Percentiles rank a stretch among this genome's conserved stretches.
Evolutionary conservation across 2,797 vertebrate genomes (phyloP).

Genomic region (Taenioides sp.): DNA sequence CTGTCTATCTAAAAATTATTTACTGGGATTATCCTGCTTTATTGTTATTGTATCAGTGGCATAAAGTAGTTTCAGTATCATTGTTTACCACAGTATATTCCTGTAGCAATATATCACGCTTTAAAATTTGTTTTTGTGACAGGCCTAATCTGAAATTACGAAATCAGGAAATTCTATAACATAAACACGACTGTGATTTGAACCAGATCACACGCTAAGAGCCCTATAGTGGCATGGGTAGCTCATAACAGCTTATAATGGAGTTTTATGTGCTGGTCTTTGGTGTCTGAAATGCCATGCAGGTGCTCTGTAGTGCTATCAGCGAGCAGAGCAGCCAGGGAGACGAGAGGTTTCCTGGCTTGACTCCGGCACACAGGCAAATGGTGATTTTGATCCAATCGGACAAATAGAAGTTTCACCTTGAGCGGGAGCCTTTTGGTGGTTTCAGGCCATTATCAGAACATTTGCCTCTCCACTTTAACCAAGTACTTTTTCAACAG

Average conservation of each 20-base stretch:
- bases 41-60: too few relatives aligned
- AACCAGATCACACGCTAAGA: conserved; percentile 28
- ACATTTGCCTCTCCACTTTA: conserved; percentile 5
- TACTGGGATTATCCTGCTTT: too few relatives aligned
- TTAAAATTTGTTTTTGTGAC: too few relatives aligned
- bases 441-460: conserved; percentile 10
- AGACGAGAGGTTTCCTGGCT: conserved; percentile 18
- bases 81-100: too few relatives aligned
- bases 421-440: conserved; percentile 1
- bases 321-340: conserved; percentile 15
- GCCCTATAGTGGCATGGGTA: conserved; percentile 15
- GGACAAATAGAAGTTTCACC: conserved; percentile 8
- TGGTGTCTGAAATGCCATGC: background rate
- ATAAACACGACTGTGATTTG: background rate
- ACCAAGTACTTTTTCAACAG: background rate
- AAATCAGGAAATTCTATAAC: too few relatives aligned
- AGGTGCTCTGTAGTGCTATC: conserved; percentile 28
- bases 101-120: too few relatives aligned
- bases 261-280: conserved; percentile 29
- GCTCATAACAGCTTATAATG: conserved; percentile 27
- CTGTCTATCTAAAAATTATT: too few relatives aligned
- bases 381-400: conserved; percentile 22
- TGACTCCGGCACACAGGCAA: conserved; percentile 19
- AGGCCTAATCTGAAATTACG: too few relatives aligned
- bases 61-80: too few relatives aligned